Evolutionary conservation across 2,113 vertebrate species (phyloP), one percentile per base, ranked within the genome.

Genomic region (Talpa occidentalis): DNA sequence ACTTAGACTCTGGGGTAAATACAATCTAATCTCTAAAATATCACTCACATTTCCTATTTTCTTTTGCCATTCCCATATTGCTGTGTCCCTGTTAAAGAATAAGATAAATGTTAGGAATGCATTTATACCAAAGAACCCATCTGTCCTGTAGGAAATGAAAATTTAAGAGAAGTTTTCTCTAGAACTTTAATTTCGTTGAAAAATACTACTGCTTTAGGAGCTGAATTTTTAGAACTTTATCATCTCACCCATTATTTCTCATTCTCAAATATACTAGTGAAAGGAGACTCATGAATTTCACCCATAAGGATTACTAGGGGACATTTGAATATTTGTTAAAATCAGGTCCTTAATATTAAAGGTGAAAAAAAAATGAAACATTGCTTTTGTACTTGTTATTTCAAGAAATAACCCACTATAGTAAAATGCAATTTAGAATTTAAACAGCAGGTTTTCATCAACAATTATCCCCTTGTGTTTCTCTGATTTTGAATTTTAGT

Each of bases 251-350:
- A 30, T 82, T 92, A 83, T 78, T 88, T 87, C 30, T n/a, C 32
- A 11, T 40, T 88, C 70, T 32, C 6, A 95, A 12, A 40, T 90
- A 96, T 96, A 92, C 88, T 84, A 93, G 28, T 42, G 49, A 94
- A 96, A 91, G 67, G 35, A 94, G 28, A 12, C 9, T 73, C 30
- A 3, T 52, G 32, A 96, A 96, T 67, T 92, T 11, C 17, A 42
- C 35, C 73, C 70, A 6, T 62, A 69, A 82, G n/a, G 6, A 56
- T 93, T 95, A 78, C 93, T 91, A 95, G 30, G 12, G n/a, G 81
- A 44, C 37, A 0, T 12, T 30, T 64, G 90, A 44, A 93, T 96
- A 91, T 35, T 90, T 94, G 81, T 69, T 59, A 94, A 44, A 52
- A 69, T 96, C 80, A 32, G 1, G 30, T 94, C 1, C 49, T 26